Base-by-base conservation (phyloP, 2,113 vertebrate species). In the Panthera uncia region DNA sequence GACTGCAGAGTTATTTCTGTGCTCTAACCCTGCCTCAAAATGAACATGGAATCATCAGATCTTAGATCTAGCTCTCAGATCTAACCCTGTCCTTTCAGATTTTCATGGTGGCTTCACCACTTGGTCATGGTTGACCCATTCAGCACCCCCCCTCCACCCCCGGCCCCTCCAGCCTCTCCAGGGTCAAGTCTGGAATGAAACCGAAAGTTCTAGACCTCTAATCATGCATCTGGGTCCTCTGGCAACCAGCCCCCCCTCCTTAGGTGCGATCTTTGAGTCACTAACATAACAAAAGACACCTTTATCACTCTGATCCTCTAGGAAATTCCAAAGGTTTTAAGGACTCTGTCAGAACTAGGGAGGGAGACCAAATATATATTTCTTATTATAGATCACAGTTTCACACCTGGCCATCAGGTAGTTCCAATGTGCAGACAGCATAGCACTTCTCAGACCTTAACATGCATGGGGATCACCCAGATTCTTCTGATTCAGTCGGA, bases 361-460 rank as follows among this genome's bases (percentile, higher is more conserved):
- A 52, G 16, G 31, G 18, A 52, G 31, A 79, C 18, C 29, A 21
- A 12, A 31, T 12, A 33, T 18, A 2, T 78, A 33, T 33, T 52
- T 79, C 45, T 79, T 33, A 33, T 50, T 19, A 21, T 52, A 50
- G 33, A 33, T 79, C 27, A 48, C 27, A 31, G 13, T 29, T 48
- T 29, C 41, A 16, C 41, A 18, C 48, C 66, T 31, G 8, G 33
- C 27, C 2, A 21, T 55, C 27, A 19, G 29, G 29, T 52, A 19
- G 18, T 63, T 68, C 63, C 11, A n/a, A 1, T 2, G n/a, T 15
- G 14, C 4, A 69, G 29, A 23, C 45, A 3, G 4, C 13, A 36
- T 1, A 21, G 36, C 0, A 0, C 18, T 61, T 66, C 19, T 66
- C 29, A 71, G 63, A 66, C 5, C 23, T n/a, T 14, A 3, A 19